A percentile compares a stretch with the other conserved stretches of the same genome.
Evolutionary conservation across 2,888 invertebrate genomes (phyloP).

Genomic region (Eupithecia exiguata): DNA sequence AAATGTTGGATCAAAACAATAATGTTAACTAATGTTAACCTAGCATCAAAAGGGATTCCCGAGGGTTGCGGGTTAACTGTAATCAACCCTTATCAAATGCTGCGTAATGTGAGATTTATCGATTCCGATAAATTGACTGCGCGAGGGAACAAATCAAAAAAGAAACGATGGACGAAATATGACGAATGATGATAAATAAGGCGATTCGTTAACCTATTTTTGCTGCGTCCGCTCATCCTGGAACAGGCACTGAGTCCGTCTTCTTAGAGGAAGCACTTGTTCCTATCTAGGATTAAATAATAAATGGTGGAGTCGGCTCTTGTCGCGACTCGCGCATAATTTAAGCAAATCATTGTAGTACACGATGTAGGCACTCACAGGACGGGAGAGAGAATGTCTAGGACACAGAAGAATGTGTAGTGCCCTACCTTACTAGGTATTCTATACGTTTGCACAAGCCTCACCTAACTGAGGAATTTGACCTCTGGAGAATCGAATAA

Average conservation of each 20-base stretch:
- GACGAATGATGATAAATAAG: conserved; percentile 15
- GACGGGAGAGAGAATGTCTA: conserved; percentile 17
- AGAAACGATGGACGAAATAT: conserved; percentile 10
- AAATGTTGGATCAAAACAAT: conserved; percentile 4
- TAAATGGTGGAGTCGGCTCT: conserved; percentile 37
- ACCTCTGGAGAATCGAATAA: not conserved
- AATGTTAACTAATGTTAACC: conserved; percentile 1
- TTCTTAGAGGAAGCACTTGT: conserved; percentile 10
- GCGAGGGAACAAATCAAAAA: conserved; percentile 9
- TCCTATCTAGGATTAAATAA: conserved; percentile 33
- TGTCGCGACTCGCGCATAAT: conserved; percentile 36
- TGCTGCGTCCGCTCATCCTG: not conserved
- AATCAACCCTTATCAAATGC: conserved; percentile 15
- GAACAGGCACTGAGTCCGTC: conserved; percentile 10
- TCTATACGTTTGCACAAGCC: not conserved
- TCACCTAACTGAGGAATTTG: not conserved
- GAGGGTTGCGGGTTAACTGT: conserved; percentile 7
- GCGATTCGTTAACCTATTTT: conserved; percentile 8
- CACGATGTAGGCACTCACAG: conserved; percentile 10
- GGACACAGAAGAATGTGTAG: not conserved
- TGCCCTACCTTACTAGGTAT: not conserved
- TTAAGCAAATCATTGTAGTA: conserved; percentile 38
- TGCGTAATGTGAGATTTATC: conserved; percentile 16
- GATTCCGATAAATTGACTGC: conserved; percentile 12
- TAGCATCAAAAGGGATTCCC: conserved; percentile 21